Evolutionary conservation across 1,140 invertebrate species (phyloP).

Genomic region (Apocrypta bakeri): DNA sequence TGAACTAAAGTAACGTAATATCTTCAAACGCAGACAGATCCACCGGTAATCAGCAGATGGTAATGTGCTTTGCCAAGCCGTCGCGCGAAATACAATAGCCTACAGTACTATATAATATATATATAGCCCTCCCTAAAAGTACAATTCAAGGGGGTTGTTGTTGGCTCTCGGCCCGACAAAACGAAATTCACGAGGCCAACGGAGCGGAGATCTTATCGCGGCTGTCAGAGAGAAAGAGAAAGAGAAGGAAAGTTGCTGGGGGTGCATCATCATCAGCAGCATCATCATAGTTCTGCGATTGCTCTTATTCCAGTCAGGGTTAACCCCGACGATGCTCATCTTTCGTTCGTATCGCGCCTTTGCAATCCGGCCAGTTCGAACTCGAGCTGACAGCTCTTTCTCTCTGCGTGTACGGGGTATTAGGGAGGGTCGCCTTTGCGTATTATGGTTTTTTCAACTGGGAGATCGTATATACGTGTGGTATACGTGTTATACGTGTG

Average conservation of each 20-base stretch:
- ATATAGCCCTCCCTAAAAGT: neutral
- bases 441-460: neutral
- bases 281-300: conserved; percentile 59
- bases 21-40: conserved; percentile 58
- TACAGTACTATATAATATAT: no score
- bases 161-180: neutral
- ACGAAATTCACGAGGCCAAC: conserved; percentile 15
- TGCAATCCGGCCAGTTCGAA: conserved; percentile 49
- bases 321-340: conserved; percentile 54
- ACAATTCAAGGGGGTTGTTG: neutral
- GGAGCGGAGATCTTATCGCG: conserved; percentile 65
- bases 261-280: conserved; percentile 61
- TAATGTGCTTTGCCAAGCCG: conserved; percentile 61
- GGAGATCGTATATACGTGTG: neutral
- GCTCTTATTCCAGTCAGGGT: conserved; percentile 63
- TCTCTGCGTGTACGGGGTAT: conserved; percentile 10
- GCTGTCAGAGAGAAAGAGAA: neutral
- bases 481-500: neutral
- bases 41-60: conserved; percentile 69
- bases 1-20: conserved; percentile 59
- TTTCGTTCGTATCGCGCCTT: conserved; percentile 47
- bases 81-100: conserved; percentile 8
- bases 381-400: conserved; percentile 50
- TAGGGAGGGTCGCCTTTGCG: neutral
- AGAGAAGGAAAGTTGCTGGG: neutral